phyloP scores from a whole-genome alignment of 2,797 vertebrate genomes.

The Uromys caudimaculatus region DNA sequence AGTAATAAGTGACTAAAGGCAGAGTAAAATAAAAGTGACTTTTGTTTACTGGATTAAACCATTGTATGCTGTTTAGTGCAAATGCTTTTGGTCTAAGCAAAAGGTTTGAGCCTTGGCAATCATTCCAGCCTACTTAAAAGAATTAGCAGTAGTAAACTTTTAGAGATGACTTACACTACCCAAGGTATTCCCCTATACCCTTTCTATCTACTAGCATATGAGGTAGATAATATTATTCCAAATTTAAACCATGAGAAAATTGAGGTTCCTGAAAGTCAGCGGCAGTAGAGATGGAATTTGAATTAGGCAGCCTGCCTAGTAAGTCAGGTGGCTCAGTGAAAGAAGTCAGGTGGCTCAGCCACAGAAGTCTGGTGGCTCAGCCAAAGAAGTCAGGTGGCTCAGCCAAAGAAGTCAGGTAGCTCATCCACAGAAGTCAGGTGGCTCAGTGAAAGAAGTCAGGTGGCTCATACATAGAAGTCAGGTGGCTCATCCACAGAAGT shows the following conservation, averaged over 20 bases:
- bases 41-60: neutral
- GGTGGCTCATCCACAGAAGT: neutral
- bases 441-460: neutral
- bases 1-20: neutral
- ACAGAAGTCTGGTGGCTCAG: neutral
- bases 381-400: neutral
- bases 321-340: neutral
- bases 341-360: neutral
- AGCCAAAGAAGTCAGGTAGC: neutral
- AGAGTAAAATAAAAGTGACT: neutral
- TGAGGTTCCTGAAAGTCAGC: neutral
- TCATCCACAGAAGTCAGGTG: neutral
- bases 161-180: neutral
- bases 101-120: neutral
- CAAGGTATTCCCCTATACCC: neutral
- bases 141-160: neutral
- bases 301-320: neutral
- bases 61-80: neutral
- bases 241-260: constrained; percentile 7
- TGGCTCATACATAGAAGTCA: neutral
- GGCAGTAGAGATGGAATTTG: neutral
- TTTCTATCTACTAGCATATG: neutral
- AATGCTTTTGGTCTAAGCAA: neutral
- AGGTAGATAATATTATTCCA: neutral
- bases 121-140: neutral